Evolutionary conservation across 2,797 vertebrate species (phyloP), one percentile per base, ranked within the genome.

Genomic region (Melanotaenia parkinsoni): DNA sequence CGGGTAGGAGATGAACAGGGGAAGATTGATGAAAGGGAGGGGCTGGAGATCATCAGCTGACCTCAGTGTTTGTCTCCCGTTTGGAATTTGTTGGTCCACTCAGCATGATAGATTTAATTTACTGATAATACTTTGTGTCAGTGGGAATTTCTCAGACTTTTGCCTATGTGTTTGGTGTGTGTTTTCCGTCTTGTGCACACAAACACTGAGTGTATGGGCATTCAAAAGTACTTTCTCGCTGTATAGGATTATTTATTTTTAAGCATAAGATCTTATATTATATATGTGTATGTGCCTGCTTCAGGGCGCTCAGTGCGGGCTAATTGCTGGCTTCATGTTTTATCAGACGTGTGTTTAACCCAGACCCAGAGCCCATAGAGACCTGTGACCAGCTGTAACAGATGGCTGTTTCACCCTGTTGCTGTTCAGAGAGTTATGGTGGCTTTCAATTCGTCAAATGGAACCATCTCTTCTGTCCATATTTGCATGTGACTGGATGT

Each of bases 261-360:
- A 43, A 18, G 38, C 20, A 30, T 33, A 16, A 16, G 5, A 10
- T 45, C 53, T 28, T 67, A 13, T 24, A 37, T 56, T 50, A 33
- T 38, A 8, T 53, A 5, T 80, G 37, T 59, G 37, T 32, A 4
- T 33, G 26, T 70, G 35, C 40, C 57, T 38, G 5, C 54, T 13
- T 26, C 38, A 30, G 61, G 28, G 58, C 30, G 68, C 56, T 50
- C 32, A 63, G 33, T 63, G 47, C 28, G 33, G 72, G 53, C 63
- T 90, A 76, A 85, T 86, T 90, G 64, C 60, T 76, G 70, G 74
- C 72, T 74, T 51, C 67, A 73, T 80, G 77, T 74, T 78, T 82
- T 81, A 76, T 85, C 83, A 88, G 86, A 91, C 88, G 82, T 90
- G 87, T 89, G 88, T 89, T 93, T 93, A 93, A 93, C 86, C 86